Conservation (phyloP, 1,140 invertebrate species). For the Zaprionus tsacasi region DNA sequence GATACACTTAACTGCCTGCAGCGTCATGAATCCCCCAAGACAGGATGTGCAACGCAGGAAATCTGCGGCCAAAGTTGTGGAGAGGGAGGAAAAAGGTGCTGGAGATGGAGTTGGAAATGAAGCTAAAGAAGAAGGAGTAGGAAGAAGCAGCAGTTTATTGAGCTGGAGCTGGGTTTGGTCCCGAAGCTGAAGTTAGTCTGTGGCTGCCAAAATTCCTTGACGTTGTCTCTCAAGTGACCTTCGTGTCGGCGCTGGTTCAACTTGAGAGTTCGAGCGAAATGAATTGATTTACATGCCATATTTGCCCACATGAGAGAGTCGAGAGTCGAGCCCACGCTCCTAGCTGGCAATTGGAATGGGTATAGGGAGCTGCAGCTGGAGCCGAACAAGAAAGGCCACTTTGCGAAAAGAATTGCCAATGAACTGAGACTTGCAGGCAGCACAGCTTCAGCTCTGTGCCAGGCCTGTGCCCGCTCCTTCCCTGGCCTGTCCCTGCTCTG, state of each 20-base stretch:
- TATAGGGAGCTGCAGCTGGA: background rate
- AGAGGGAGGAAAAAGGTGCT: background rate
- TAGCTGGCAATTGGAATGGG: background rate
- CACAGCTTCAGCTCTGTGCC: background rate
- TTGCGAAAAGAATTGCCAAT: conserved; percentile 70
- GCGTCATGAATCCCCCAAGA: conserved; percentile 58
- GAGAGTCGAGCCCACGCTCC: conserved; percentile 44
- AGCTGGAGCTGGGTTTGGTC: too few species aligned
- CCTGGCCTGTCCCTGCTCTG: background rate
- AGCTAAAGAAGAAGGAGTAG: background rate
- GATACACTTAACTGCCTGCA: conserved; percentile 69
- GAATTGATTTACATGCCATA: conserved; percentile 72
- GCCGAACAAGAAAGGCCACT: conserved; percentile 67
- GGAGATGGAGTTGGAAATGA: background rate
- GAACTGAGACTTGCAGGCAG: conserved; percentile 47
- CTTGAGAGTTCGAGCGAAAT: conserved; percentile 60
- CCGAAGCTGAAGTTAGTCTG: too few species aligned
- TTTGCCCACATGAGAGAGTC: conserved; percentile 20
- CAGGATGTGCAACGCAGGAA: conserved; percentile 66
- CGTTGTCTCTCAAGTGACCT: conserved; percentile 52
- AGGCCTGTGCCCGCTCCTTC: conserved; percentile 5
- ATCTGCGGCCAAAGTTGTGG: conserved; percentile 6
- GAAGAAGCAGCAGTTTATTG: background rate
- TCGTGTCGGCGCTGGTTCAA: conserved; percentile 52
- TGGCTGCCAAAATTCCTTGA: conserved; percentile 35